These are phyloP conservation scores for Drosophila baimaii DNA, from an alignment of 1,140 invertebrate species.

Conservation along the genomic window DNA sequence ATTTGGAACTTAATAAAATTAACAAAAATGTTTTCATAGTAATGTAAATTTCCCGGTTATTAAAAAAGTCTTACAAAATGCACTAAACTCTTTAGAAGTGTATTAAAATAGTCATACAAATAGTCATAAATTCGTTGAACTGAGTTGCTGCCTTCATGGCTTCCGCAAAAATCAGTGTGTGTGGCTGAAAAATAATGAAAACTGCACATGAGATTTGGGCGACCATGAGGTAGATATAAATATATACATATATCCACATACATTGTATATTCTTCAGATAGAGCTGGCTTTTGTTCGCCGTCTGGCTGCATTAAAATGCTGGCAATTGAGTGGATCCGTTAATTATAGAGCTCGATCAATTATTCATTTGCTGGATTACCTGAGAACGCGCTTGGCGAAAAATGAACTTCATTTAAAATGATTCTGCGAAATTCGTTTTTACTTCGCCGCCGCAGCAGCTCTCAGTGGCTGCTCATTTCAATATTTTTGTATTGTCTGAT, in stretches of 20 bases:
- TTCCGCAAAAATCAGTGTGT: slow-evolving; percentile 51
- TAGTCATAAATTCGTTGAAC: slow-evolving; percentile 56
- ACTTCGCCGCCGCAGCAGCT: slow-evolving; percentile 37
- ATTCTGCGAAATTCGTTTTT: slow-evolving; percentile 77
- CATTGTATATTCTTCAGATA: slow-evolving; percentile 8
- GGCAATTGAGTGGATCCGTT: slow-evolving; percentile 80
- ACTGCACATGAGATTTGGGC: slow-evolving; percentile 63
- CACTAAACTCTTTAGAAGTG: background rate
- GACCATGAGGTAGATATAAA: slow-evolving; percentile 52
- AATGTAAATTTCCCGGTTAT: background rate
- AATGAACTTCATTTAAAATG: slow-evolving; percentile 79
- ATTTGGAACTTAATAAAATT: no score
- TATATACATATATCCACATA: background rate
- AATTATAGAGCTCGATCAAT: slow-evolving; percentile 79
- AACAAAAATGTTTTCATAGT: no score
- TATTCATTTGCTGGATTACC: slow-evolving; percentile 80
- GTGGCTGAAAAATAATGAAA: slow-evolving; percentile 46
- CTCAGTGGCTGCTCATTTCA: slow-evolving; percentile 62
- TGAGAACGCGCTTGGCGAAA: slow-evolving; percentile 43
- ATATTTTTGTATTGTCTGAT: slow-evolving; percentile 80
- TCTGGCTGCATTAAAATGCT: slow-evolving; percentile 52
- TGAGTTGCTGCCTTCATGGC: slow-evolving; percentile 41
- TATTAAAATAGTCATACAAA: slow-evolving; percentile 17
- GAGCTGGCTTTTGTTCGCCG: slow-evolving; percentile 34
- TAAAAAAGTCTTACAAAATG: background rate